Evolutionary conservation across 2,113 vertebrate genomes (phyloP), one percentile per base, ranked within the genome.

Genomic region (Thalassarche chlororhynchos): DNA sequence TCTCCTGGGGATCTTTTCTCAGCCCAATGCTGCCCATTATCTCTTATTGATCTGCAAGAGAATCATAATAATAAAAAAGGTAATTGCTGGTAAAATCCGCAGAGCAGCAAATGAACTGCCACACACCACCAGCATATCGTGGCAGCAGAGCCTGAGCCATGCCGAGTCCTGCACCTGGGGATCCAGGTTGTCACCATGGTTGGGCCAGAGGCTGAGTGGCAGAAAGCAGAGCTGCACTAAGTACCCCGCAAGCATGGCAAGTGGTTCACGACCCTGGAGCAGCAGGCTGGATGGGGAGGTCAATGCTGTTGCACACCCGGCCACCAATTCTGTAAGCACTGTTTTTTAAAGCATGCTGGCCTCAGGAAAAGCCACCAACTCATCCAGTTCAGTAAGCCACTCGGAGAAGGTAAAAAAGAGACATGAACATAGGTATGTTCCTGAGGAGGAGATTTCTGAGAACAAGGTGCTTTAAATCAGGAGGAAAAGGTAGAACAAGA

Each of bases 81-180:
- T 32, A 68, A 86, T 80, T 92, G 58, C 80, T 64, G 32, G n/a
- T 92, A 77, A 94, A 92, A 80, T 49, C 36, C 2, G 0, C 24
- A 46, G 82, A 66, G 65, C 36, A 71, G 69, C 74, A 93, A 91
- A 91, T 51, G 23, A 91, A 28, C 31, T 32, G 88, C 60, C 6
- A 2, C 62, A 36, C 29, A 23, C 2, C 34, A 47, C 26, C 65
- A 49, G 47, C 0, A 0, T 25, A 7, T 12, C 0, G 0, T 12
- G 83, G 51, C 61, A 65, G 55, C 70, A 12, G 8, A 84, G 17
- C 26, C 61, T 5, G 60, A 46, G 66, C 28, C 1, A 0, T 29
- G 28, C 25, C 7, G 2, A n/a, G 46, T 20, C 55, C 55, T 10
- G 11, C 2, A 1, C 18, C 64, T 14, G 16, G 38, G 42, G 31